A percentile compares a stretch with the other conserved stretches of the same genome.
Evolutionary conservation across 2,797 vertebrate genomes (phyloP).

Genomic region (Pampus argenteus): DNA sequence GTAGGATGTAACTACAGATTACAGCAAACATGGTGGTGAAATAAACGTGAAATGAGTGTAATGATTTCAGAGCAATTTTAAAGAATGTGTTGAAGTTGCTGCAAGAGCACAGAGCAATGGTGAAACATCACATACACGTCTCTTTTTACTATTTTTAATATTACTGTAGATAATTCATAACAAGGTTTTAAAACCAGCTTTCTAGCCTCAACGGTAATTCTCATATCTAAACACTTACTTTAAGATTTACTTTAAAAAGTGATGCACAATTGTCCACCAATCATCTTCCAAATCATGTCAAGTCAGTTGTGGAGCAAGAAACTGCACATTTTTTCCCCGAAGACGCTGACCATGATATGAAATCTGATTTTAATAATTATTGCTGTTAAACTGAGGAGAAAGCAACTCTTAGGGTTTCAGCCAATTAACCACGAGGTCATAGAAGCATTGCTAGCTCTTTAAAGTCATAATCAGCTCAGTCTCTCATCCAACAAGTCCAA

Average conservation of each 20-base stretch:
- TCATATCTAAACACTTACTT: neutral
- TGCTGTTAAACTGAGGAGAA: neutral
- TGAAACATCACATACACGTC: too few species aligned
- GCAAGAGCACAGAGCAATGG: too few species aligned
- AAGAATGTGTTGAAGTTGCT: too few species aligned
- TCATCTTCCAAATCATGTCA: neutral
- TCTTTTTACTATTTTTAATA: neutral
- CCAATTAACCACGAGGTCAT: conserved; percentile 9
- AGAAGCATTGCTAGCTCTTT: neutral
- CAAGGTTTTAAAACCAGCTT: neutral
- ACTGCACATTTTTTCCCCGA: neutral
- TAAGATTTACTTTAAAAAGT: neutral
- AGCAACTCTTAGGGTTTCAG: conserved; percentile 4
- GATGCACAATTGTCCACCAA: neutral
- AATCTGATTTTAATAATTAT: conserved; percentile 16
- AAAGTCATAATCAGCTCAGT: neutral
- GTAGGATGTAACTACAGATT: neutral
- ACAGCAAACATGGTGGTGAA: neutral
- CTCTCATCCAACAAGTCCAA: neutral
- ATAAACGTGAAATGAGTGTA: neutral
- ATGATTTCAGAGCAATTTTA: too few species aligned
- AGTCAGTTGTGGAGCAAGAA: neutral
- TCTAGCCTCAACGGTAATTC: neutral
- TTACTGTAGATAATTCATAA: neutral
- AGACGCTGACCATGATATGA: neutral